Evolutionary conservation across 2,113 vertebrate species (phyloP), one percentile per base, ranked within the genome.

Genomic region (Piprites chloris): DNA sequence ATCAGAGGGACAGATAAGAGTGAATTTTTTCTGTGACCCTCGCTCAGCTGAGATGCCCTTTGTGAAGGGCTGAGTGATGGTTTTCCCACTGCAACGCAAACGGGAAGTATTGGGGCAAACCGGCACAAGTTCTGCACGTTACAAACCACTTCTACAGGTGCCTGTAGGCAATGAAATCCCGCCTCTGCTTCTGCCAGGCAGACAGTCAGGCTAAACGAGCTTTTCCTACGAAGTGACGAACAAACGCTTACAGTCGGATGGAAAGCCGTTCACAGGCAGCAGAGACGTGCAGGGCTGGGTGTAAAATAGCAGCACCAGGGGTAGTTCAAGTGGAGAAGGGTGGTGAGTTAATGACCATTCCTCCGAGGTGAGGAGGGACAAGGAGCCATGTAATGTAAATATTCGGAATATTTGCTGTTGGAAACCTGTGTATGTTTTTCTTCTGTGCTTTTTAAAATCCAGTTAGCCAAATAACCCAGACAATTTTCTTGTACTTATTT

Each of bases 401-500:
- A 86, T 37, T 72, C 90, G 1, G 27, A 49, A 30, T 41, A 41
- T 32, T 81, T 94, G 90, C 72, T 88, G 61, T 78, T 96, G 79
- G 83, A 94, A 96, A 77, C 47, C 59, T 12, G 1, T 8, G 50
- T 49, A 12, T 90, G 87, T 79, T 92, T 92, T 94, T 74, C 69
- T 83, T 69, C 72, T 58, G n/a, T 73, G 30, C 68, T 91, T 95
- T 80, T 83, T 5, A 66, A 90, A 95, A 92, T 69, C 42, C 88
- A 49, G 92, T 92, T 95, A 88, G 71, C n/a, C 55, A 80, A 90
- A 92, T 44, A 93, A 87, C 18, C 62, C 53, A 80, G 91, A 80
- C 69, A 79, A 41, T 30, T 63, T 97, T 96, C 87, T 90, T 78
- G n/a, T 95, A 95, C 58, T 93, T 93, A 33, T 78, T 87, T 33